Percentiles rank a stretch among this genome's conserved stretches.
phyloP scores from a whole-genome alignment of 2,797 vertebrate genomes.

The Manis crassicaudata region DNA sequence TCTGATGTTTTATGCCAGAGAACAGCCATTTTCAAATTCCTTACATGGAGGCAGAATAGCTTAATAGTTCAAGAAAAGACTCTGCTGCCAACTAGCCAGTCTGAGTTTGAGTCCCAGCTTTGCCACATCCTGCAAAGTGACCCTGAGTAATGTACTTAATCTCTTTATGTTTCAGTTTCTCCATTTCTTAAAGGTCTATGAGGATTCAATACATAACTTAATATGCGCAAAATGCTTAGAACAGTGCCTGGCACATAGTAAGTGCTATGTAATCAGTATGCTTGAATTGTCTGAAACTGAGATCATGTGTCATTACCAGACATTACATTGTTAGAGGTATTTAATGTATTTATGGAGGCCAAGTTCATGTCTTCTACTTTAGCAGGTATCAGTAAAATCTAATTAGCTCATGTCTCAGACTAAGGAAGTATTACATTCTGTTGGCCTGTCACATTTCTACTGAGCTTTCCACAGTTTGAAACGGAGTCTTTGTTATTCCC shows the following conservation, averaged over 20 bases:
- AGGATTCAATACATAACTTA: background rate
- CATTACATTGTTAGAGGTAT: background rate
- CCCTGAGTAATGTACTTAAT: background rate
- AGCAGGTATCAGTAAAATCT: background rate
- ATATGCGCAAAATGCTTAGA: constrained; percentile 4
- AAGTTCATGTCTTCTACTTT: background rate
- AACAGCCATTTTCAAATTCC: constrained; percentile 47
- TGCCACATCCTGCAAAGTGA: background rate
- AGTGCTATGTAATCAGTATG: background rate
- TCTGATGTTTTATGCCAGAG: background rate
- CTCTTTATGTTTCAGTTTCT: background rate
- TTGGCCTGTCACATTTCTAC: background rate
- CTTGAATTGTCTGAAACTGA: constrained; percentile 36
- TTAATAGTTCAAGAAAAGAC: background rate
- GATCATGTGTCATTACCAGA: background rate
- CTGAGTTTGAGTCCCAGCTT: constrained; percentile 18
- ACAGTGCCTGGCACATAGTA: background rate
- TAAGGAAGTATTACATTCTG: background rate
- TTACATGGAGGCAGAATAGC: background rate
- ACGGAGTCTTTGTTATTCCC: background rate
- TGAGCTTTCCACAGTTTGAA: constrained; percentile 28
- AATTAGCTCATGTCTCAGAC: background rate
- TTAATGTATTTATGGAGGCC: background rate
- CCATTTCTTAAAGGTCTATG: background rate
- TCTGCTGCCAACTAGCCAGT: background rate